A percentile compares a stretch with the other conserved stretches of the same genome.
These are phyloP conservation scores for Triplophysa rosa DNA, from an alignment of 2,113 vertebrate genomes.

Conservation along the genomic window DNA sequence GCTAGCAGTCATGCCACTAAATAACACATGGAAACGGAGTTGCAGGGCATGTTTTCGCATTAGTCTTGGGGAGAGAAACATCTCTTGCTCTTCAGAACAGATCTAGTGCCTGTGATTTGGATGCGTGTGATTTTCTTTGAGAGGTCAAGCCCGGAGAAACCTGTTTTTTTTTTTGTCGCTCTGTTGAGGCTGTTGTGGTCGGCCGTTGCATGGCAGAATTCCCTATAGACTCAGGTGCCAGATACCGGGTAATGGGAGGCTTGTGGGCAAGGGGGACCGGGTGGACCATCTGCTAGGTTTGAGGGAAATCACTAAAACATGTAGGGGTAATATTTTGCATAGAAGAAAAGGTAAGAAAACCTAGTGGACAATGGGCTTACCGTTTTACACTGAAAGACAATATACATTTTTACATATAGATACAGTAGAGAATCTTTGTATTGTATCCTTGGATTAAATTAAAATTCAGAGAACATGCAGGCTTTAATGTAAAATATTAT, in stretches of 20 bases:
- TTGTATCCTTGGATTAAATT: slow-evolving; percentile 16
- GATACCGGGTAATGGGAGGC: slow-evolving; percentile 39
- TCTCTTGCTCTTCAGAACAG: slow-evolving; percentile 67
- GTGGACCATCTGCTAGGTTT: slow-evolving; percentile 71
- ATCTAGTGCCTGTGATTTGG: slow-evolving; percentile 53
- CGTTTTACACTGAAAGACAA: neutral
- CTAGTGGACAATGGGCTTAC: neutral
- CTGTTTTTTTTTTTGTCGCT: slow-evolving; percentile 29
- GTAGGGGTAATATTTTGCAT: slow-evolving; percentile 69
- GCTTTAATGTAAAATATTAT: slow-evolving; percentile 15
- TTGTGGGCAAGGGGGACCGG: slow-evolving; percentile 36
- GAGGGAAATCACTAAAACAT: slow-evolving; percentile 67
- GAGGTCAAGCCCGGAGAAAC: slow-evolving; percentile 31
- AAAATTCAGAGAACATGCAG: slow-evolving; percentile 2
- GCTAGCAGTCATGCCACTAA: slow-evolving; percentile 38
- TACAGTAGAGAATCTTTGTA: no score
- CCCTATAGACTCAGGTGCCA: slow-evolving; percentile 68
- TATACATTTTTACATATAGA: no score
- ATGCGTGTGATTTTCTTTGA: slow-evolving; percentile 59
- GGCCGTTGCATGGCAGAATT: slow-evolving; percentile 59
- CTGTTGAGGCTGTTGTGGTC: slow-evolving; percentile 46
- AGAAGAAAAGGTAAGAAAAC: slow-evolving; percentile 44
- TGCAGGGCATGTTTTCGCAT: slow-evolving; percentile 63
- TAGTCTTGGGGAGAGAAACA: slow-evolving; percentile 61
- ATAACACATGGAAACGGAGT: slow-evolving; percentile 8